Evolutionary conservation across 2,113 vertebrate species (phyloP), one percentile per base, ranked within the genome.

Genomic region (Monopterus albus): DNA sequence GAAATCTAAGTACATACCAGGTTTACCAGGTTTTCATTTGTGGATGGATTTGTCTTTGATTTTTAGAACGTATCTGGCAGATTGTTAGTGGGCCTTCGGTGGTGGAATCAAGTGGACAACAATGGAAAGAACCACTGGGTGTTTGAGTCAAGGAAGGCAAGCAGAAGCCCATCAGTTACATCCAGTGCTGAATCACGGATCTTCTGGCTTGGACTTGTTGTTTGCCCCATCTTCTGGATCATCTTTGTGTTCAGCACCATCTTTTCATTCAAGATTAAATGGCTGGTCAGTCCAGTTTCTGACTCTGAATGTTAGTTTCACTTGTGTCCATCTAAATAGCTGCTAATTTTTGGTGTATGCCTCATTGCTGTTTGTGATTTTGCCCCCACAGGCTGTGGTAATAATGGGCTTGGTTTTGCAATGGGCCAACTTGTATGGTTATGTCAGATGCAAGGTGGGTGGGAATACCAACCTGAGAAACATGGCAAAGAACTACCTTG

Each of bases 91-190:
- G 97, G 97, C 14, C 93, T 98, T 11, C 94, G 96, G 14, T 99
- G 97, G 97, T 99, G 97, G 97, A 99, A 99, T 91, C 96, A 96
- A 72, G 94, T 98, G 61, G 96, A 98, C 81, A 94, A 95, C 43
- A 94, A 97, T 77, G 97, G 97, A 20, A 95, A 89, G 47, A 98
- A 94, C 80, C 95, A 95, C 20, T 99, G 97, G 97, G 79, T 97
- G 8, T 98, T 97, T 92, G 97, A 99, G 70, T 93, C 96, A 67
- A 94, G 93, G 65, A 97, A 96, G 94, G 97, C 96, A 75, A 65
- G 21, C 42, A 13, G 25, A 49, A 38, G 6, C 11, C 52, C 15
- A 40, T 43, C 23, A 42, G 51, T 12, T 29, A 28, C 39, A 0
- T 94, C 94, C 0, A 92, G 93, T 51, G 95, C 96, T 0, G 97